Evolutionary conservation across 1,140 invertebrate species (phyloP), one percentile per base, ranked within the genome.

Genomic region (Latrodectus geometricus): DNA sequence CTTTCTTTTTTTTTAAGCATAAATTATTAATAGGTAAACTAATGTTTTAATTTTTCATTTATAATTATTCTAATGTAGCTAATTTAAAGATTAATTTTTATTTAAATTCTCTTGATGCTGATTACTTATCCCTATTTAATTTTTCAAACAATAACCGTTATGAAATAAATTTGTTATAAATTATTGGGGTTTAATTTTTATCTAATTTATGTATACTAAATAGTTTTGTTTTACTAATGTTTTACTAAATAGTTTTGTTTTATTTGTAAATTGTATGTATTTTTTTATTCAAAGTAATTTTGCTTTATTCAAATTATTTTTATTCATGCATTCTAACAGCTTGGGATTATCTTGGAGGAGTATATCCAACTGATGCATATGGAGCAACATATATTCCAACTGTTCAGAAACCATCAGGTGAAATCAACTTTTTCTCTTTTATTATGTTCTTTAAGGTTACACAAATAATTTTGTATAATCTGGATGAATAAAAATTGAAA

Each of bases 351-450:
- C 94, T 93, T 92, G 93, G 94, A 92, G 93, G 95, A 92, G 92
- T 94, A 91, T 95, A 95, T 92, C 95, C 95, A 89, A 95, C 95
- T 90, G 94, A 95, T 93, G 94, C 95, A 86, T 93, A 93, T 89
- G 95, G 95, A 91, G 93, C 93, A 86, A 93, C 94, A 89, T 93
- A 94, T 90, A 93, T 94, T 91, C 95, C 95, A 89, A 93, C 94
- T 89, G 93, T 95, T 90, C 92, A 94, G 90, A 93, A 93, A 91
- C 93, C 94, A 88, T 94, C 94, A 95, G 95, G 95, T 95, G 88
- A 88, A 88, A 89, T 48, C 48, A 7, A 4, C 23, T 48, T 69
- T 54, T 72, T 56, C 8, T 20, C 8, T 54, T 35, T 48, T 12
- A 56, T 50, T 21, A 70, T 70, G 8, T 20, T 70, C 15, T 21